Percentiles rank a stretch among this genome's conserved stretches.
Conservation (phyloP, 2,113 vertebrate genomes). For the Thymallus thymallus region DNA sequence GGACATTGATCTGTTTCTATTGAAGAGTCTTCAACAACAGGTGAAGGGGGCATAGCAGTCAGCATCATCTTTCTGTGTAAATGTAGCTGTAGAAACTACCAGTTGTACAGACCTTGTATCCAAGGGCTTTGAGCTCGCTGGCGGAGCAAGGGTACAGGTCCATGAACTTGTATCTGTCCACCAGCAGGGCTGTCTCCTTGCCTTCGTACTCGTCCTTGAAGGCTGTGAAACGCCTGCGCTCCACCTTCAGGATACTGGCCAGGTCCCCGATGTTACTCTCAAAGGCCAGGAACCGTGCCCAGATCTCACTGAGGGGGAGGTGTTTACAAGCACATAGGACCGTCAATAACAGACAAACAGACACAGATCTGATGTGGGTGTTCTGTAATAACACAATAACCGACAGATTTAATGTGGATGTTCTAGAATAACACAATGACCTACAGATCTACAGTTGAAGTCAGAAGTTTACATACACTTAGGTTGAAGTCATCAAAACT, state of each 20-base stretch:
- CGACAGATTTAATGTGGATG: too few relatives aligned
- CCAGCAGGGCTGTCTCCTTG: slow-evolving; percentile 94
- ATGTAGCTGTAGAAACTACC: too few relatives aligned
- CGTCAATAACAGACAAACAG: neutral
- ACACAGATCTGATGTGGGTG: neutral
- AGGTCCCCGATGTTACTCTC: slow-evolving; percentile 98
- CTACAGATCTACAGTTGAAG: too few relatives aligned
- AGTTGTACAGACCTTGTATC: slow-evolving; percentile 85
- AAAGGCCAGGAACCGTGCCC: slow-evolving; percentile 96
- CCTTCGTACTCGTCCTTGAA: slow-evolving; percentile 98
- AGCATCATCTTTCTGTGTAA: too few relatives aligned
- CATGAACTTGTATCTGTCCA: slow-evolving; percentile 99
- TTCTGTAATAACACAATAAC: neutral
- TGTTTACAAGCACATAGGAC: neutral
- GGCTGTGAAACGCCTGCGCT: slow-evolving; percentile 91
- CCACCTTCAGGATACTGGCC: slow-evolving; percentile 97
- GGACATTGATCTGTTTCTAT: too few relatives aligned
- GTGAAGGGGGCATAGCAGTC: too few relatives aligned
- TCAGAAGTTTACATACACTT: too few relatives aligned
- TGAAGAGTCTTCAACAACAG: too few relatives aligned
- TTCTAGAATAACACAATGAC: too few relatives aligned
- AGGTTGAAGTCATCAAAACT: too few relatives aligned
- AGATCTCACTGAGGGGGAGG: slow-evolving; percentile 84
- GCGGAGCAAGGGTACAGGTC: slow-evolving; percentile 95
- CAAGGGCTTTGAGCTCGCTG: slow-evolving; percentile 95